Evolutionary conservation across 2,797 vertebrate genomes (phyloP), one percentile per base, ranked within the genome.

Genomic region (Brotula barbata): DNA sequence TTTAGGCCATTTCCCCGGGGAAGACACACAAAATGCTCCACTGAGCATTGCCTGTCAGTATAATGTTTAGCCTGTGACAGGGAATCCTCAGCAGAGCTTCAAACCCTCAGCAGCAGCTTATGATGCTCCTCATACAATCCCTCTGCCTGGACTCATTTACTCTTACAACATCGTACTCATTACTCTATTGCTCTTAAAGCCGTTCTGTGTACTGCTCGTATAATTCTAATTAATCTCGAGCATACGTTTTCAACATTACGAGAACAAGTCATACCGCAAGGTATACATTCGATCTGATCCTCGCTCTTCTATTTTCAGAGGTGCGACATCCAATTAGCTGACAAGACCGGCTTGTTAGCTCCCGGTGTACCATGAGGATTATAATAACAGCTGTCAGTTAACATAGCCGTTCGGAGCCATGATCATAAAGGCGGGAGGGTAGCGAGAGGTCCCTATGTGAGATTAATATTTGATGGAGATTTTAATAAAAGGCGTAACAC

Each of bases 401-500:
- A 44, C 1, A 14, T 68, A 66, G 75, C 54, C 39, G 55, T 60
- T 73, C 59, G 63, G 39, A 50, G 67, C 54, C 52, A 43, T 58
- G 54, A 84, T 85, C 73, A 79, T 64, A 70, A 81, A 78, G 56
- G 57, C 44, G 51, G 17, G 23, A 50, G 57, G 50, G 76, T 77
- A 78, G 67, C 48, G 34, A 80, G 51, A 75, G 69, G 82, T 83
- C 81, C 77, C 69, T 46, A 73, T 15, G 54, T 71, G 61, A 75
- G 45, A 84, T 91, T 64, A 86, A 92, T 91, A 82, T 89, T 90
- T 90, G 50, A 91, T 89, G 56, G 62, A 70, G 76, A 77, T 89
- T 87, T 86, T 89, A 91, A 91, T 89, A 87, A 90, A 92, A 87
- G 81, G 76, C 83, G 80, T 86, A 78, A 83, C 80, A 83, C 85